Evolutionary conservation across 1,140 invertebrate species (phyloP), one percentile per base, ranked within the genome.

Genomic region (Ceratosolen solmsi): DNA sequence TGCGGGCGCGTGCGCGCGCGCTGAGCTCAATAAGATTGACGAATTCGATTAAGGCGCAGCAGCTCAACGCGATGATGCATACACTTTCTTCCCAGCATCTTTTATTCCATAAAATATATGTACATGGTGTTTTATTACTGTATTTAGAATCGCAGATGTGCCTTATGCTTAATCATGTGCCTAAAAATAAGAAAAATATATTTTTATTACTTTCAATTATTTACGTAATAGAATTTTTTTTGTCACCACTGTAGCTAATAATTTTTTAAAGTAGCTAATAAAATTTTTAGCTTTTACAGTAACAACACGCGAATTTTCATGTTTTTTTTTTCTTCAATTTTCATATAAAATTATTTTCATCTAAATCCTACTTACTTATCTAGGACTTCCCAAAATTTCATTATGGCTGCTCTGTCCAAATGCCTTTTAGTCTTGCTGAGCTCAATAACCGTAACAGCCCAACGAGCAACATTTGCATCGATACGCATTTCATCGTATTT

Each of bases 341-440:
- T 70, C 41, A 22, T 41, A 70, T 1, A 15, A 17, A 41, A 70
- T 38, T 36, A 36, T 41, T n/a, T 70, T n/a, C n/a, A n/a, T n/a
- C n/a, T n/a, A n/a, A 51, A 7, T 5, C 1, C 1, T 75, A 93
- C 93, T 91, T 93, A 99, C 97, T 96, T 97, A 90, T 99, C 98
- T 15, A 99, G 92, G 84, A 95, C 95, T 92, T 99, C 98, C 99
- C 99, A 99, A 92, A 99, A 99, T 84, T 95, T 94, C 93, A 99
- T 97, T 49, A 99, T 93, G 56, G 96, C 96, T 58, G 98, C 98
- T 87, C 98, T 93, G 92, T 99, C 99, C 85, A 99, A 95, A 94
- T 99, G 98, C 51, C 99, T 93, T 92, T 98, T 98, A 70, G 96
- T 96, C 87, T 97, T 93, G 73, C 97, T 98, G 9, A 99, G 92